Conservation (phyloP, 2,113 vertebrate species). For the Tychaedon coryphoeus region DNA sequence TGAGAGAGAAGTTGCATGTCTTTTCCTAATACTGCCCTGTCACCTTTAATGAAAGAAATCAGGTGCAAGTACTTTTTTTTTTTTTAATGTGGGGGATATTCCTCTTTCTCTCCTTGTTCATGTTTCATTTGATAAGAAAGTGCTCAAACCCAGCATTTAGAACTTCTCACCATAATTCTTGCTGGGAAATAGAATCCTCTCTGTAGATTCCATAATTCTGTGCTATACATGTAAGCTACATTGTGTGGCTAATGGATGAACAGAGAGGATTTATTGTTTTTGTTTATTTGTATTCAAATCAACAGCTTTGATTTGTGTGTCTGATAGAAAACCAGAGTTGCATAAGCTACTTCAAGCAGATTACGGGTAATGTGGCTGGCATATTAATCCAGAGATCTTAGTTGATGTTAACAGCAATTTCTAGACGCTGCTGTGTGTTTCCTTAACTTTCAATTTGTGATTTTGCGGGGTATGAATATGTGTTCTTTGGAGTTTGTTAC, state of each 20-base stretch:
- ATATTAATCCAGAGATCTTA: constrained; percentile 25
- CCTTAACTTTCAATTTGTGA: neutral
- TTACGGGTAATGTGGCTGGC: neutral
- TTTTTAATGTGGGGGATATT: neutral
- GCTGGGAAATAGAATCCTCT: neutral
- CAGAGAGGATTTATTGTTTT: neutral
- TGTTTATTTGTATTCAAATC: neutral
- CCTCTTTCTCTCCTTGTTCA: neutral
- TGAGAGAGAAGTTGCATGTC: neutral
- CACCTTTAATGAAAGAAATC: neutral
- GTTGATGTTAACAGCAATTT: neutral
- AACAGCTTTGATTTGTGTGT: neutral
- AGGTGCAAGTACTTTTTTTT: neutral
- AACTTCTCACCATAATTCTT: neutral
- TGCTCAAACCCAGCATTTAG: neutral
- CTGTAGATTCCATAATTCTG: neutral
- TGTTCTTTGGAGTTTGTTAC: neutral
- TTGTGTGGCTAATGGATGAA: neutral
- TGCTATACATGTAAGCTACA: neutral
- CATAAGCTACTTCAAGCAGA: constrained; percentile 35
- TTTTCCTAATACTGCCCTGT: neutral
- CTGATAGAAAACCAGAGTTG: neutral
- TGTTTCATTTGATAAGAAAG: neutral
- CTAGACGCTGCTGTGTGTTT: neutral
- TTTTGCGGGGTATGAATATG: neutral